These are phyloP conservation scores for Saccopteryx bilineata DNA, from an alignment of 2,113 vertebrate species.

Conservation along the genomic window DNA sequence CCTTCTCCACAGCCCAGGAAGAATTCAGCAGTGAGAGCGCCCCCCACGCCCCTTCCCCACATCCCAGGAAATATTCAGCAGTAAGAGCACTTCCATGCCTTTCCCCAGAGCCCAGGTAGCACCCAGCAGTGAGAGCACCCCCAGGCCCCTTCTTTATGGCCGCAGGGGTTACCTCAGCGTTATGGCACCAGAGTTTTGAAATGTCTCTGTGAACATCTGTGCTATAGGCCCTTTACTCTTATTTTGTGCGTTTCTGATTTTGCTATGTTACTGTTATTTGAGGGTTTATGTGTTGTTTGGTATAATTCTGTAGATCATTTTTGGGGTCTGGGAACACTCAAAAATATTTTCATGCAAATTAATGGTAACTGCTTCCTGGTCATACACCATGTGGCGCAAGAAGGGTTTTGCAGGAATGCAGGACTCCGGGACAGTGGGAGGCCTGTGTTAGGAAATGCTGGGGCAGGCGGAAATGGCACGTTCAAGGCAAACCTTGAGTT, in stretches of 20 bases:
- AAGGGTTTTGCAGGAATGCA: background rate
- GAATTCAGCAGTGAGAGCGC: too few relatives aligned
- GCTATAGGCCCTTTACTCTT: background rate
- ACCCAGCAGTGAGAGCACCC: background rate
- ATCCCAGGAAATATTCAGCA: too few relatives aligned
- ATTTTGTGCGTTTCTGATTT: background rate
- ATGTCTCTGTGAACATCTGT: background rate
- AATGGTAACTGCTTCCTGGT: background rate
- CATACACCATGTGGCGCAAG: background rate
- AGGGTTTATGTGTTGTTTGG: background rate
- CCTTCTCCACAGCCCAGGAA: too few relatives aligned
- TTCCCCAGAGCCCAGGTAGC: background rate
- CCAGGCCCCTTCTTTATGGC: background rate
- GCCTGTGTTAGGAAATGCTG: background rate
- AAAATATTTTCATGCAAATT: background rate
- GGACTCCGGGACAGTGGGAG: background rate
- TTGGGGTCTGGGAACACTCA: background rate
- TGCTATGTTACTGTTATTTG: background rate
- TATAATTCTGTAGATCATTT: background rate
- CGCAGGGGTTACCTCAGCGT: background rate
- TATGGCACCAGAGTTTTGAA: background rate
- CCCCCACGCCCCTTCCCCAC: too few relatives aligned
- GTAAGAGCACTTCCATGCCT: too few relatives aligned
- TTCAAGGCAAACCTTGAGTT: slow-evolving; percentile 28
- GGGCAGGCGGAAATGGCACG: background rate